Conservation (phyloP, 2,888 invertebrate species). For the Brachyptera risi region DNA sequence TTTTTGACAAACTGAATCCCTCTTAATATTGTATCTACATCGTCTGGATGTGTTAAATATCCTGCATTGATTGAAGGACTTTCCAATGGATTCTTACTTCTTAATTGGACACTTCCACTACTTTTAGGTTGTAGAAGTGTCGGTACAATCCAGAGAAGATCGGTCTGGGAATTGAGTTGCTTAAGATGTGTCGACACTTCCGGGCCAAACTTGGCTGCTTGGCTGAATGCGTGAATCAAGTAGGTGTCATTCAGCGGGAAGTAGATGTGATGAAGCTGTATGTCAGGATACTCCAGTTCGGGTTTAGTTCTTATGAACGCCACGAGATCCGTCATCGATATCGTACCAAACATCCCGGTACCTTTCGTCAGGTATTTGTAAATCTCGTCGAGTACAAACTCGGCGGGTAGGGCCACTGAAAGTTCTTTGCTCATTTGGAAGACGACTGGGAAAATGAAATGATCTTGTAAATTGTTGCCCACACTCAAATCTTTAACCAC, state of each 20-base stretch:
- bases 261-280: conserved; percentile 51
- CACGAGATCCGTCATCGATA: conserved; percentile 48
- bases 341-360: conserved; percentile 46
- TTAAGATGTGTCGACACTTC: conserved; percentile 29
- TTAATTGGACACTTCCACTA: conserved; percentile 78
- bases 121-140: conserved; percentile 79
- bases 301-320: conserved; percentile 53
- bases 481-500: conserved; percentile 49
- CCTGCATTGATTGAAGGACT: conserved; percentile 87
- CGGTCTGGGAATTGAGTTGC: conserved; percentile 24
- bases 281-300: conserved; percentile 53
- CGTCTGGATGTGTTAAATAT: conserved; percentile 76
- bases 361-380: conserved; percentile 47
- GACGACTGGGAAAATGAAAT: conserved; percentile 43
- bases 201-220: conserved; percentile 22
- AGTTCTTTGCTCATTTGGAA: conserved; percentile 36
- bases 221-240: conserved; percentile 21
- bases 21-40: conserved; percentile 71
- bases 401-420: conserved; percentile 36
- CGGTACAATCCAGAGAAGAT: conserved; percentile 54
- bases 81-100: conserved; percentile 73
- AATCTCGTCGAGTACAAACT: conserved; percentile 34
- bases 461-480: conserved; percentile 55
- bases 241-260: conserved; percentile 42
- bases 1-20: conserved; percentile 50